These are phyloP conservation scores for Pseudanteris insignis DNA, from an alignment of 2,888 invertebrate genomes.

Conservation along the genomic window DNA sequence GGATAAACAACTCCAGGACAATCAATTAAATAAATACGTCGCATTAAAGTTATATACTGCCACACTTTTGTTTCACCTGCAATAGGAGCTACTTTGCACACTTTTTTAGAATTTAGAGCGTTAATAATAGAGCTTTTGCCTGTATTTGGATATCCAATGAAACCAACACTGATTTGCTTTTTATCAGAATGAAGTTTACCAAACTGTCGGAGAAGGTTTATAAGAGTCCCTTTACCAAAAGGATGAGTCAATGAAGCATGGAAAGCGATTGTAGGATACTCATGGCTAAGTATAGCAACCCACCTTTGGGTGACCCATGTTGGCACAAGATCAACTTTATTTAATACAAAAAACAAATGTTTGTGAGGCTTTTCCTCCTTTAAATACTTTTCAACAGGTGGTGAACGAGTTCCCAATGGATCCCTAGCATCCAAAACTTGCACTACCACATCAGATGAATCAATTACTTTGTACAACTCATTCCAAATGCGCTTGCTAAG, in stretches of 20 bases:
- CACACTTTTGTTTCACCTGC: conserved; percentile 98
- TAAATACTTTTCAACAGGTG: conserved; percentile 87
- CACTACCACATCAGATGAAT: conserved; percentile 96
- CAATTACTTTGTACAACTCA: conserved; percentile 98
- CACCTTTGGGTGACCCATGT: conserved; percentile 98
- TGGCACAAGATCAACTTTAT: conserved; percentile 96
- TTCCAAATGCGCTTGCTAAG: conserved; percentile 99
- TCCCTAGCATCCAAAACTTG: conserved; percentile 94
- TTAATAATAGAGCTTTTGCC: conserved; percentile 99
- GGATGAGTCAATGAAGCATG: conserved; percentile 99
- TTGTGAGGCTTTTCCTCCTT: conserved; percentile 96
- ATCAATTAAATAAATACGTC: conserved; percentile 95
- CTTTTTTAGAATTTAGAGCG: conserved; percentile 93
- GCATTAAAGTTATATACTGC: conserved; percentile 99
- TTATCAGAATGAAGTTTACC: conserved; percentile 94
- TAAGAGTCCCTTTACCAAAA: conserved; percentile 97
- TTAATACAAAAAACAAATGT: conserved; percentile 95
- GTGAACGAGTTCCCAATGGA: conserved; percentile 94
- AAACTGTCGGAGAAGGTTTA: conserved; percentile 94
- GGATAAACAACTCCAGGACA: conserved; percentile 99
- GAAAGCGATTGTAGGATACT: conserved; percentile 98
- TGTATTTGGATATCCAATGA: conserved; percentile 99
- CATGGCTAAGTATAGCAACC: conserved; percentile 92
- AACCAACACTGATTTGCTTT: conserved; percentile 98
- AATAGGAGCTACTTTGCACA: conserved; percentile 98